Evolutionary conservation across 2,888 invertebrate species (phyloP).

Genomic region (Stenodema calcarata): DNA sequence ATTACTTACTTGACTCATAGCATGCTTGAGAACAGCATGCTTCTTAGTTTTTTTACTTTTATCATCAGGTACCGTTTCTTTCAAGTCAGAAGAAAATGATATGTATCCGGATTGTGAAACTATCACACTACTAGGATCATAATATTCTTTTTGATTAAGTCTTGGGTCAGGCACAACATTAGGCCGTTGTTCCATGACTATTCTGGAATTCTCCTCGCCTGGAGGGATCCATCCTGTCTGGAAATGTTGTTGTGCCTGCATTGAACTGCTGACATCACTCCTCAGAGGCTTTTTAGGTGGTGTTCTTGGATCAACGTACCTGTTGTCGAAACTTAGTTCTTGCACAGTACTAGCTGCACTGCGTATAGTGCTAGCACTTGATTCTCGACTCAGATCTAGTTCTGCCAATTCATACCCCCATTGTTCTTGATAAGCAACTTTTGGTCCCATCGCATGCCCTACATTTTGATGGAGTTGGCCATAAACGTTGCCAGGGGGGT

Average conservation of each 20-base stretch:
- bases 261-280: conserved; percentile 28
- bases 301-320: conserved; percentile 44
- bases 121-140: conserved; percentile 69
- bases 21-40: conserved; percentile 75
- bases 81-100: conserved; percentile 74
- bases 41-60: conserved; percentile 72
- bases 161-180: conserved; percentile 42
- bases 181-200: conserved; percentile 51
- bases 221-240: conserved; percentile 46
- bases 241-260: conserved; percentile 35
- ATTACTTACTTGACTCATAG: conserved; percentile 80
- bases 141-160: conserved; percentile 59
- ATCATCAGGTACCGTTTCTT: conserved; percentile 65
- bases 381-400: conserved; percentile 51
- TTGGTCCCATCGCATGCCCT: conserved; percentile 42
- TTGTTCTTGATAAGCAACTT: conserved; percentile 28
- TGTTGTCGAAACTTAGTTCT: conserved; percentile 32
- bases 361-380: conserved; percentile 52
- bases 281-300: conserved; percentile 52
- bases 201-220: conserved; percentile 48
- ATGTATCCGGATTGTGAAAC: conserved; percentile 81
- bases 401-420: conserved; percentile 48
- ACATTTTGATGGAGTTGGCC: conserved; percentile 9
- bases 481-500: conserved; percentile 64
- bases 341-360: conserved; percentile 37